Evolutionary conservation across 2,797 vertebrate species (phyloP), one percentile per base, ranked within the genome.

Genomic region (Fratercula arctica): DNA sequence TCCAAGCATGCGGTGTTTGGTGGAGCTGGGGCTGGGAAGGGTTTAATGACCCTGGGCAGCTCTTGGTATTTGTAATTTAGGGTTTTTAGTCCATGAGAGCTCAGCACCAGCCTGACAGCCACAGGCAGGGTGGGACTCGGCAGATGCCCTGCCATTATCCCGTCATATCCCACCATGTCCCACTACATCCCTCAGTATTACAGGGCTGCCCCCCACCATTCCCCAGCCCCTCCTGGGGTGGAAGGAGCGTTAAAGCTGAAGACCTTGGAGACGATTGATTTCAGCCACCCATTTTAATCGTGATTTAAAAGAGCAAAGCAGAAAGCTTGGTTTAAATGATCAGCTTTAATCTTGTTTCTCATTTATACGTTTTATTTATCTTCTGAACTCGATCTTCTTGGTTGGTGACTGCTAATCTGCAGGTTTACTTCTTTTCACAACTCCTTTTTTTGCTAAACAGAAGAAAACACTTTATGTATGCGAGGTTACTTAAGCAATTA

Each of bases 301-400:
- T 5, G 5, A 13, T 39, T 66, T 67, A 43, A 85, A 66, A 41
- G 29, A 85, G 74, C 59, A 87, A 79, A 85, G 59, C 37, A 66
- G 64, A 89, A 91, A 85, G 17, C 39, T 73, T 46, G 28, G 24
- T 79, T 88, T 63, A 50, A 93, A 59, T 24, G 35, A 72, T 73
- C 57, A 25, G 17, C 35, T 93, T 90, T 82, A 81, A 92, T 84
- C 93, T 87, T 37, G 50, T 50, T 94, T 72, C 90, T 76, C 74
- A 53, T 92, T 79, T 93, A 72, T 63, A 59, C 0, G 0, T 76
- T 91, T 83, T 86, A 90, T 86, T 90, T 90, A 33, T 64, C 59
- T 53, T 46, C 66, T 69, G 66, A 66, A 50, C 64, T 57, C 3
- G 0, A 39, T 74, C 20, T 60, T 79, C 41, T 46, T 57, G 31